phyloP scores from a whole-genome alignment of 2,113 vertebrate species.

The Odobenus rosmarus region DNA sequence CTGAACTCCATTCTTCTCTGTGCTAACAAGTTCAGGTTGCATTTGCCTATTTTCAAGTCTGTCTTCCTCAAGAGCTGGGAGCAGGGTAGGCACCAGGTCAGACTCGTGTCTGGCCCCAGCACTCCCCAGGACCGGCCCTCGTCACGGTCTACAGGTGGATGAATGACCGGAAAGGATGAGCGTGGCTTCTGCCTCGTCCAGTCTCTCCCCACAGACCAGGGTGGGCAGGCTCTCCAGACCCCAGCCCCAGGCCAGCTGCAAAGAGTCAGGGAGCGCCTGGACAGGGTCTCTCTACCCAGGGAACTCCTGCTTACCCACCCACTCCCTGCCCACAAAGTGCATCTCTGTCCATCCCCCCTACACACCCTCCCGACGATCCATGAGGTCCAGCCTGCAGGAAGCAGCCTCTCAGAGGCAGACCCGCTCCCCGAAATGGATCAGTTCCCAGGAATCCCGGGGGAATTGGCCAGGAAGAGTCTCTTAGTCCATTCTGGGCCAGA shows the following conservation, averaged over 20 bases:
- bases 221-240: background rate
- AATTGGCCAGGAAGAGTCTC: conserved; percentile 61
- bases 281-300: background rate
- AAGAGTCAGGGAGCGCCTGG: background rate
- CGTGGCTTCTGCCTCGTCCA: background rate
- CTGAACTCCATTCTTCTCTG: background rate
- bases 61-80: background rate
- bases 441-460: conserved; percentile 65
- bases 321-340: background rate
- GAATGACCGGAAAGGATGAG: background rate
- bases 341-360: background rate
- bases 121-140: background rate
- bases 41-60: background rate
- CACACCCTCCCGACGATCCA: background rate
- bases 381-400: conserved; percentile 42
- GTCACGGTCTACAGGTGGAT: background rate
- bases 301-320: background rate
- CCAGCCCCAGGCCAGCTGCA: background rate
- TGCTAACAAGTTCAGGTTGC: background rate
- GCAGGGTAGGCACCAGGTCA: background rate
- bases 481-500: background rate
- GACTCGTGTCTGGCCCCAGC: background rate
- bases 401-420: conserved; percentile 44
- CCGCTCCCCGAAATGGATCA: background rate
- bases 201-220: background rate